A percentile compares a stretch with the other conserved stretches of the same genome.
phyloP scores from a whole-genome alignment of 1,140 invertebrate genomes.

The Micrasema minimum region DNA sequence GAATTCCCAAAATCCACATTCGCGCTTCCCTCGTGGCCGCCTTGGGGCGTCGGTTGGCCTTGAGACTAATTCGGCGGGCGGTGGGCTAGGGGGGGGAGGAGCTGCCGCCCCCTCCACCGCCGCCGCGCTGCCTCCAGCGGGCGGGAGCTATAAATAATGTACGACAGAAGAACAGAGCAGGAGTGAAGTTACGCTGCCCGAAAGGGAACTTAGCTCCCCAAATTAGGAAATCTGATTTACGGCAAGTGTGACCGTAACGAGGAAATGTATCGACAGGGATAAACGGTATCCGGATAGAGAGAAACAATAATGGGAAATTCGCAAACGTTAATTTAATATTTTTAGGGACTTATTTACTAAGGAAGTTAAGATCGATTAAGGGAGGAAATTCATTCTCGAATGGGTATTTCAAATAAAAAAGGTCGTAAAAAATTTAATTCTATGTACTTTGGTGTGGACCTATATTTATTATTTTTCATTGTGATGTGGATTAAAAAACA shows the following conservation, averaged over 20 bases:
- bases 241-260: constrained; percentile 9
- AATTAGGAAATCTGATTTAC: constrained; percentile 32
- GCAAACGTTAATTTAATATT: too few relatives aligned
- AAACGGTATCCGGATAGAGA: background rate
- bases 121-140: background rate
- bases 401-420: too few relatives aligned
- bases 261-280: constrained; percentile 15
- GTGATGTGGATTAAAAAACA: too few relatives aligned
- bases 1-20: constrained; percentile 19
- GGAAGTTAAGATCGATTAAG: too few relatives aligned
- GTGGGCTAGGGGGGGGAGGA: background rate
- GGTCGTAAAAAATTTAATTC: too few relatives aligned
- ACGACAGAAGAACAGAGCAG: constrained; percentile 9
- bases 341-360: too few relatives aligned
- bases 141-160: constrained; percentile 26
- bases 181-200: background rate
- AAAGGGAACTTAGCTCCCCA: background rate
- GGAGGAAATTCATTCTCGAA: too few relatives aligned
- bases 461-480: too few relatives aligned
- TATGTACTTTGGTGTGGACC: too few relatives aligned
- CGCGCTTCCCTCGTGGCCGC: background rate
- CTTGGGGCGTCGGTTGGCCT: constrained; percentile 15
- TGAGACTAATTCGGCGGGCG: constrained; percentile 32
- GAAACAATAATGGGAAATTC: too few relatives aligned
- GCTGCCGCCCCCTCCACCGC: background rate